Evolutionary conservation across 2,113 vertebrate species (phyloP).

Genomic region (Epinephelus cyanopodus): DNA sequence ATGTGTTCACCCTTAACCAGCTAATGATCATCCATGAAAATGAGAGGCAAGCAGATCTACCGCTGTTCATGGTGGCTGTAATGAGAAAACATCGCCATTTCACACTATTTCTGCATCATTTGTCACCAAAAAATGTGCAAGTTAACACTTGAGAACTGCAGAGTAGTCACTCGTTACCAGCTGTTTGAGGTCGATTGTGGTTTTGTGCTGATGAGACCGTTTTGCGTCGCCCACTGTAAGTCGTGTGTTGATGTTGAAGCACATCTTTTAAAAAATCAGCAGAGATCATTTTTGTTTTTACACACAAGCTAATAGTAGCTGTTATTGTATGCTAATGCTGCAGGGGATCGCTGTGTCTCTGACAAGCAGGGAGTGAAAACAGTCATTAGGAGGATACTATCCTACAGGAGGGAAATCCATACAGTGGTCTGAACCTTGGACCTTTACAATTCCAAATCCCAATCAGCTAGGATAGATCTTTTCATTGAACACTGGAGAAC

Average conservation of each 20-base stretch:
- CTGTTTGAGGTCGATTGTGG: conserved; percentile 63
- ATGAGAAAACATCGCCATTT: conserved; percentile 61
- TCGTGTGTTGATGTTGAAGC: conserved; percentile 18
- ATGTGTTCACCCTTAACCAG: conserved; percentile 69
- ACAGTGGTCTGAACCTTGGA: conserved; percentile 50
- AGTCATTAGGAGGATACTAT: conserved; percentile 68
- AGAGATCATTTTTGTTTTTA: conserved; percentile 15
- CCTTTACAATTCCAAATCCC: conserved; percentile 52
- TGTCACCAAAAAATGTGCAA: conserved; percentile 54
- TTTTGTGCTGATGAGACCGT: conserved; percentile 46
- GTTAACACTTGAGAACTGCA: conserved; percentile 60
- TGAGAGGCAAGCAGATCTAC: conserved; percentile 45
- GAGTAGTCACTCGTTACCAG: conserved; percentile 54
- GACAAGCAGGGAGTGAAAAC: conserved; percentile 62
- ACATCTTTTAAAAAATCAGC: conserved; percentile 25
- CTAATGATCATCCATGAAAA: conserved; percentile 60
- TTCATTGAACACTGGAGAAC: conserved; percentile 59
- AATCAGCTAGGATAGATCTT: conserved; percentile 57
- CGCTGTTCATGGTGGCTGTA: conserved; percentile 19
- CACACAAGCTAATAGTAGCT: conserved; percentile 33
- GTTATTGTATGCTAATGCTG: conserved; percentile 55
- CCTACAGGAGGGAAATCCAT: conserved; percentile 68
- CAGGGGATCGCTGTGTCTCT: conserved; percentile 52
- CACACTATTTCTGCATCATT: conserved; percentile 65
- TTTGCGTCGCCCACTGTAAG: neutral